Base-by-base conservation (phyloP, 2,888 invertebrate genomes). In the Nebria salina region DNA sequence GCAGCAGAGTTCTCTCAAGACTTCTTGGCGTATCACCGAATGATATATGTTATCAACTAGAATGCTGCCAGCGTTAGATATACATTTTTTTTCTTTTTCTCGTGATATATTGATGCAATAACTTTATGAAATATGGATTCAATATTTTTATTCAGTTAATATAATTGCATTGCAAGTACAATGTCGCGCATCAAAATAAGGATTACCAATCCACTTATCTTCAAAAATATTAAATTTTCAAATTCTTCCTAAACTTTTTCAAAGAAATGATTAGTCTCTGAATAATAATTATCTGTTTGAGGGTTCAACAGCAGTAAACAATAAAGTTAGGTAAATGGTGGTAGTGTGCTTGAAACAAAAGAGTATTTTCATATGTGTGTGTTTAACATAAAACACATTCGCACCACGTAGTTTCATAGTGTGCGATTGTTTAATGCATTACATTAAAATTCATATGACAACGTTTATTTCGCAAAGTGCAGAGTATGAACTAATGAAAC, bases 111-210 rank as follows among this genome's bases (percentile, higher is more conserved):
- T 79, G 83, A 79, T 75, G 80, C 75, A 81, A 81, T 81, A 81
- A 77, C 79, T 77, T 81, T 82, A 83, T 82, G 83, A 83, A 82
- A 82, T 83, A 83, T 79, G 82, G 82, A 81, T 75, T 76, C 83
- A 83, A 84, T 85, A 85, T 85, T 85, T 85, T 84, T 84, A 84
- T 84, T 83, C 83, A 83, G 84, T 84, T 84, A 84, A 85, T 85
- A 83, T 84, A 85, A 85, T 85, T 85, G 85, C 84, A 84, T 81
- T 43, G 73, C 76, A 76, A 76, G 34, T 76, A 81, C 76, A 54
- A 72, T 8, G n/a, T 75, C 76, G 20, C 25, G 25, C 25, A 26
- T 26, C 68, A 11, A 9, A 6, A 15, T 25, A 68, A 2, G 2
- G 34, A 34, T 54, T 54, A 8, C 54, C 54, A 54, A 5, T 54